Percentiles rank a stretch among this genome's conserved stretches.
phyloP scores from a whole-genome alignment of 2,113 vertebrate species.

The Rana temporaria region DNA sequence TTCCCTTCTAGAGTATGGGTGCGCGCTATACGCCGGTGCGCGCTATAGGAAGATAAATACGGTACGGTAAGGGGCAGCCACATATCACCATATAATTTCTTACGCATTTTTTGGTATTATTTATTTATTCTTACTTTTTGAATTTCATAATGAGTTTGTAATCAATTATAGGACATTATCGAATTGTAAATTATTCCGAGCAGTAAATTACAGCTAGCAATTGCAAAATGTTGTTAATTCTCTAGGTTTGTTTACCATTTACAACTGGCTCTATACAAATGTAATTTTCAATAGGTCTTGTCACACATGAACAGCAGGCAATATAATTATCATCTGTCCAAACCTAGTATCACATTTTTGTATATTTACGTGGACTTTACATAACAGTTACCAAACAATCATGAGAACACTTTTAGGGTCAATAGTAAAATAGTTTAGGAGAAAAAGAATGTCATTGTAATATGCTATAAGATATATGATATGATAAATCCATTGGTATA shows the following conservation, averaged over 20 bases:
- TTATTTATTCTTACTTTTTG: too few relatives aligned
- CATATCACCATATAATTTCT: too few relatives aligned
- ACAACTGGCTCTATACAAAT: too few relatives aligned
- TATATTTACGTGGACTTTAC: slow-evolving; percentile 1
- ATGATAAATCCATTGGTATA: slow-evolving; percentile 47
- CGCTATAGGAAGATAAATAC: too few relatives aligned
- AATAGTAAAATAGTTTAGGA: not conserved
- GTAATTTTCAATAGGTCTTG: not conserved
- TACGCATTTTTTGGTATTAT: too few relatives aligned
- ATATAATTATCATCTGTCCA: not conserved
- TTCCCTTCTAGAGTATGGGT: too few relatives aligned
- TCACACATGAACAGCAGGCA: slow-evolving; percentile 8
- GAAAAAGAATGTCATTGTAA: slow-evolving; percentile 13
- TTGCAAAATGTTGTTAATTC: not conserved
- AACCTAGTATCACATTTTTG: not conserved
- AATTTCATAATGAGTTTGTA: too few relatives aligned
- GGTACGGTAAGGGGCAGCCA: too few relatives aligned
- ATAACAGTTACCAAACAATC: not conserved
- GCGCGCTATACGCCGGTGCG: too few relatives aligned
- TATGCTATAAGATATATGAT: slow-evolving; percentile 27
- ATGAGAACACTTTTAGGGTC: not conserved
- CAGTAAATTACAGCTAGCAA: too few relatives aligned
- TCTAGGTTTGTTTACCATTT: not conserved
- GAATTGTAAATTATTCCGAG: too few relatives aligned
- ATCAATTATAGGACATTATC: too few relatives aligned